Conservation (phyloP, 2,888 invertebrate species). For the Halocaridina rubra region DNA sequence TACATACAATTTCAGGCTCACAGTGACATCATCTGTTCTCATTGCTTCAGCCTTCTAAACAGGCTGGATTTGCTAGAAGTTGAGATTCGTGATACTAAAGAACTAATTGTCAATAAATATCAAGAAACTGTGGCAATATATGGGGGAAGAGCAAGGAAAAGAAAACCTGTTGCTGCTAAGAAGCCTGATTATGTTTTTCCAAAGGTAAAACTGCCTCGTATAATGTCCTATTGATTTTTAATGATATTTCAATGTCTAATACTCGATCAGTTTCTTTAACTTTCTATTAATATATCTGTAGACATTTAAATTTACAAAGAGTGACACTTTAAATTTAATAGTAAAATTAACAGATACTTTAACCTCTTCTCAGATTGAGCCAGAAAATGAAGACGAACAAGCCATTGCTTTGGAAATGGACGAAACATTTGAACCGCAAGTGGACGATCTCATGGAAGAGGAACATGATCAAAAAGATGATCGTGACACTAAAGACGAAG, state of each 20-base stretch:
- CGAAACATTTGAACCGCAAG: slow-evolving; percentile 39
- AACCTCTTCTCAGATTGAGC: slow-evolving; percentile 30
- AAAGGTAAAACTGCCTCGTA: no score
- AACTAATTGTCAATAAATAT: slow-evolving; percentile 40
- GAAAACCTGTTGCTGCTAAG: slow-evolving; percentile 39
- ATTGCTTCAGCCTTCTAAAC: slow-evolving; percentile 38
- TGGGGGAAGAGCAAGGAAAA: slow-evolving; percentile 44
- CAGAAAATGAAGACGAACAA: slow-evolving; percentile 38
- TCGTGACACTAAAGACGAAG: slow-evolving; percentile 22
- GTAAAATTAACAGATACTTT: background rate
- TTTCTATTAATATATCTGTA: no score
- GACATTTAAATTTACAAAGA: background rate
- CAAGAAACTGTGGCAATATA: slow-evolving; percentile 39
- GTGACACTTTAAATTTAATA: background rate
- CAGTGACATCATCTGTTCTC: slow-evolving; percentile 41
- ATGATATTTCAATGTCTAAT: no score
- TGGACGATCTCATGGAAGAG: slow-evolving; percentile 46
- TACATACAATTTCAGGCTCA: slow-evolving; percentile 49
- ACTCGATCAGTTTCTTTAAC: no score
- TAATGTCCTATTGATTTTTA: no score
- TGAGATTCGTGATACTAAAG: slow-evolving; percentile 46
- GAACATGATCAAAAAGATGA: slow-evolving; percentile 34
- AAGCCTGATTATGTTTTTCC: slow-evolving; percentile 49
- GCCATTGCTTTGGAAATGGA: slow-evolving; percentile 31
- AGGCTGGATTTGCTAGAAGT: slow-evolving; percentile 37